Evolutionary conservation across 2,888 invertebrate species (phyloP).

Genomic region (Phortica okadai): DNA sequence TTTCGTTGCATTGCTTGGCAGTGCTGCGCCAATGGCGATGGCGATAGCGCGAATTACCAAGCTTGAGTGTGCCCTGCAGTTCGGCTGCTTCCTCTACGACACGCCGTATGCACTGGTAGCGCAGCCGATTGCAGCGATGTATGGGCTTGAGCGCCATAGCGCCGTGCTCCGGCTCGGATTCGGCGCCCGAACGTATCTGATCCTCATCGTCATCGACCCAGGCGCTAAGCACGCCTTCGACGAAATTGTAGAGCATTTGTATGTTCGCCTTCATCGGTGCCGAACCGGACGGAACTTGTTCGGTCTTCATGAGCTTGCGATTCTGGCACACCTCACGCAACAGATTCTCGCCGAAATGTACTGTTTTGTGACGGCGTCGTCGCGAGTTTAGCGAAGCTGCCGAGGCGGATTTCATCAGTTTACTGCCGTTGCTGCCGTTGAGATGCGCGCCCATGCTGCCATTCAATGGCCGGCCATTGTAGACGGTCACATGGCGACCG

Average conservation of each 20-base stretch:
- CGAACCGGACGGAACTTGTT: slow-evolving; percentile 75
- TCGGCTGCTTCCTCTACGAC: slow-evolving; percentile 85
- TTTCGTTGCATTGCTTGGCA: slow-evolving; percentile 91
- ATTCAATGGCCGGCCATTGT: slow-evolving; percentile 55
- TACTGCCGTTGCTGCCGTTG: slow-evolving; percentile 64
- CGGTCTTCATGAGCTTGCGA: slow-evolving; percentile 79
- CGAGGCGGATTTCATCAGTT: slow-evolving; percentile 78
- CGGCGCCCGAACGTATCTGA: slow-evolving; percentile 84
- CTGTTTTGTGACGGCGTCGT: slow-evolving; percentile 85
- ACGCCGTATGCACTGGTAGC: slow-evolving; percentile 82
- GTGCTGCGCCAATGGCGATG: slow-evolving; percentile 92
- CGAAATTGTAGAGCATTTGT: slow-evolving; percentile 88
- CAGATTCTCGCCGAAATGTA: slow-evolving; percentile 87
- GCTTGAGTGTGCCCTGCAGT: slow-evolving; percentile 81
- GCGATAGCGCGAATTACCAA: slow-evolving; percentile 84
- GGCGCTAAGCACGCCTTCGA: slow-evolving; percentile 86
- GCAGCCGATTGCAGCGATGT: slow-evolving; percentile 79
- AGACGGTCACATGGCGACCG: slow-evolving; percentile 44
- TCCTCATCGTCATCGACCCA: slow-evolving; percentile 83
- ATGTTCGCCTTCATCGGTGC: slow-evolving; percentile 84
- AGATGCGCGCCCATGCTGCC: slow-evolving; percentile 38
- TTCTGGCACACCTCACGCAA: slow-evolving; percentile 86
- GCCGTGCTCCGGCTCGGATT: slow-evolving; percentile 85
- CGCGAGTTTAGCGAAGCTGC: slow-evolving; percentile 82
- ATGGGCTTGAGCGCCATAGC: slow-evolving; percentile 75